These are phyloP conservation scores for Pogonophryne albipinna DNA, from an alignment of 2,797 vertebrate genomes.

Conservation along the genomic window DNA sequence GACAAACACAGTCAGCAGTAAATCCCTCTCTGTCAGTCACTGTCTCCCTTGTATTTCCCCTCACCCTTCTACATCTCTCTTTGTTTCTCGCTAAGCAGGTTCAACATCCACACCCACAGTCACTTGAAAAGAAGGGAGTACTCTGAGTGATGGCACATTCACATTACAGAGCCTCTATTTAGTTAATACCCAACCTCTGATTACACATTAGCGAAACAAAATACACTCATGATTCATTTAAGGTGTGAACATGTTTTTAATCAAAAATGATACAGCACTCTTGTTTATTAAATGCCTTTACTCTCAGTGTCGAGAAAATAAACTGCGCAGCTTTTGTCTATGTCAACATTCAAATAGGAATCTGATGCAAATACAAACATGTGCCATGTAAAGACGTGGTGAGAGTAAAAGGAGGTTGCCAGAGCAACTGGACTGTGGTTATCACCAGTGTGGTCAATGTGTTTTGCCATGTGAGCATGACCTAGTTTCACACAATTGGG, in stretches of 20 bases:
- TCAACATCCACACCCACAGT: conserved; percentile 59
- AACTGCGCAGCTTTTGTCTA: not conserved
- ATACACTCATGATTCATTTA: conserved; percentile 19
- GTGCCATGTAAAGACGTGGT: conserved; percentile 54
- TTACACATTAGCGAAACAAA: conserved; percentile 22
- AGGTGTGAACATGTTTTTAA: not conserved
- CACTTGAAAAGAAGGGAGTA: conserved; percentile 39
- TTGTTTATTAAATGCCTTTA: not conserved
- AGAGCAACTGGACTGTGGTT: conserved; percentile 62
- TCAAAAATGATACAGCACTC: conserved; percentile 6
- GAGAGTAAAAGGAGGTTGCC: conserved; percentile 49
- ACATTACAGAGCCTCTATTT: conserved; percentile 12
- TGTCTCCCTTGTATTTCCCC: not conserved
- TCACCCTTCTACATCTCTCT: conserved; percentile 31
- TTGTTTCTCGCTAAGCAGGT: conserved; percentile 55
- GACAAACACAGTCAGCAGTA: conserved; percentile 45
- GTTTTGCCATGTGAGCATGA: conserved; percentile 67
- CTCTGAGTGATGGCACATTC: conserved; percentile 29
- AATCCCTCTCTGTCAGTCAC: conserved; percentile 34
- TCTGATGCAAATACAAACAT: conserved; percentile 60
- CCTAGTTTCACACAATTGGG: conserved; percentile 60
- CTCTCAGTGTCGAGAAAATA: conserved; percentile 1
- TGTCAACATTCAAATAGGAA: conserved; percentile 17
- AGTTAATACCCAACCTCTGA: not conserved
- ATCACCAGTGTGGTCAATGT: conserved; percentile 58